A percentile compares a stretch with the other conserved stretches of the same genome.
Evolutionary conservation across 2,797 vertebrate genomes (phyloP).

Genomic region (Bucorvus abyssinicus): DNA sequence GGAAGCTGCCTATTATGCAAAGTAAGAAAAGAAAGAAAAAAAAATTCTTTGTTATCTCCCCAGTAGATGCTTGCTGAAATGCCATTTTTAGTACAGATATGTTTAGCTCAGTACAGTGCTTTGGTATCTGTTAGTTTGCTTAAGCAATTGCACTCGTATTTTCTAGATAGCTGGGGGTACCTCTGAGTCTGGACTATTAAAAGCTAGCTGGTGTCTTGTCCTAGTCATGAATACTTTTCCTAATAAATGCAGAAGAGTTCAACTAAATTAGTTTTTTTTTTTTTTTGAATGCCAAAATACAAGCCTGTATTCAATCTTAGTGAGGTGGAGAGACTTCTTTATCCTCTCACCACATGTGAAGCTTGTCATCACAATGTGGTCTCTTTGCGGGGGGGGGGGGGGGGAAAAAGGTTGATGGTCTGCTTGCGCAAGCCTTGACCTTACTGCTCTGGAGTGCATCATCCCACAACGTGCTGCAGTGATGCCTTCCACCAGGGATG

Average conservation of each 20-base stretch:
- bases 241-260: background rate
- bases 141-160: background rate
- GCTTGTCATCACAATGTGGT: background rate
- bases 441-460: background rate
- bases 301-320: background rate
- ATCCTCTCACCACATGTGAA: background rate
- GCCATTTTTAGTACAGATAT: background rate
- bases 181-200: background rate
- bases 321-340: background rate
- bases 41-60: background rate
- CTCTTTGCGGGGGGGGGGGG: too few relatives aligned
- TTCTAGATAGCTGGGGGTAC: background rate
- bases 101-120: background rate
- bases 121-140: background rate
- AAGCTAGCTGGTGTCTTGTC: background rate
- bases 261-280: background rate
- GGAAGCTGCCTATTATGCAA: background rate
- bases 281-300: background rate
- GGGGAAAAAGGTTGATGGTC: background rate
- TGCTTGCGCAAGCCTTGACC: background rate
- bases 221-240: background rate
- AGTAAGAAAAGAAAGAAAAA: background rate
- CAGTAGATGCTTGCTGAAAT: background rate
- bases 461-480: background rate
- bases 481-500: background rate